Evolutionary conservation across 2,888 invertebrate genomes (phyloP).

Genomic region (Euproctis similis): DNA sequence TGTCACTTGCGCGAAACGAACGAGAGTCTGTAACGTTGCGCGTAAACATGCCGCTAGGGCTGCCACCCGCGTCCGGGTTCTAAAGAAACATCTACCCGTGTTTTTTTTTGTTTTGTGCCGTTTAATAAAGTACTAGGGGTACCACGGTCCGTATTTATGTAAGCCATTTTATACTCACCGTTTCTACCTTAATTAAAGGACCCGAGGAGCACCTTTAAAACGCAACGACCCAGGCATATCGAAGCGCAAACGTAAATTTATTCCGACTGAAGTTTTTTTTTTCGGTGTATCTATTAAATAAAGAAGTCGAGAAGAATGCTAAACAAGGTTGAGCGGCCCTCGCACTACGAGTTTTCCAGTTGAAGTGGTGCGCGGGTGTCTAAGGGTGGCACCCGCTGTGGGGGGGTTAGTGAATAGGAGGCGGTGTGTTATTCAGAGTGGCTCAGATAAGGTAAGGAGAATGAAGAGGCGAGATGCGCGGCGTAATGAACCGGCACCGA

Average conservation of each 20-base stretch:
- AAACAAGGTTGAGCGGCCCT: conserved; percentile 74
- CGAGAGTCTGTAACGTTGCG: conserved; percentile 50
- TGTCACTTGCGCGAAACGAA: conserved; percentile 50
- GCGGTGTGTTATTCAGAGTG: conserved; percentile 66
- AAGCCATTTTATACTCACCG: conserved; percentile 52
- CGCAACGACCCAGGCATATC: conserved; percentile 54
- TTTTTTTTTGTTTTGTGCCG: conserved; percentile 48
- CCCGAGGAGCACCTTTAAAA: conserved; percentile 57
- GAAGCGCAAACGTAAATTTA: conserved; percentile 70
- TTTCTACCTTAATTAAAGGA: conserved; percentile 60
- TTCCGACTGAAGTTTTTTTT: conserved; percentile 64
- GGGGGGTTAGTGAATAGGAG: conserved; percentile 29
- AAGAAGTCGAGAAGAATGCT: conserved; percentile 74
- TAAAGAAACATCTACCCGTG: conserved; percentile 26
- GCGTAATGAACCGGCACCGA: conserved; percentile 72
- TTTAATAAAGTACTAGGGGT: conserved; percentile 58
- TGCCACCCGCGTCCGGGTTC: conserved; percentile 37
- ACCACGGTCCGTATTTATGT: conserved; percentile 49
- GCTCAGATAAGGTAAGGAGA: conserved; percentile 75
- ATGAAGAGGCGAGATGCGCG: conserved; percentile 73
- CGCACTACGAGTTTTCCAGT: conserved; percentile 73
- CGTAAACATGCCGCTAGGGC: conserved; percentile 63
- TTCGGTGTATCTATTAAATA: conserved; percentile 75
- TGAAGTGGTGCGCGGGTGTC: conserved; percentile 58
- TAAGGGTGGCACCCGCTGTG: conserved; percentile 27